Evolutionary conservation across 2,113 vertebrate genomes (phyloP).

Genomic region (Albula glossodonta): DNA sequence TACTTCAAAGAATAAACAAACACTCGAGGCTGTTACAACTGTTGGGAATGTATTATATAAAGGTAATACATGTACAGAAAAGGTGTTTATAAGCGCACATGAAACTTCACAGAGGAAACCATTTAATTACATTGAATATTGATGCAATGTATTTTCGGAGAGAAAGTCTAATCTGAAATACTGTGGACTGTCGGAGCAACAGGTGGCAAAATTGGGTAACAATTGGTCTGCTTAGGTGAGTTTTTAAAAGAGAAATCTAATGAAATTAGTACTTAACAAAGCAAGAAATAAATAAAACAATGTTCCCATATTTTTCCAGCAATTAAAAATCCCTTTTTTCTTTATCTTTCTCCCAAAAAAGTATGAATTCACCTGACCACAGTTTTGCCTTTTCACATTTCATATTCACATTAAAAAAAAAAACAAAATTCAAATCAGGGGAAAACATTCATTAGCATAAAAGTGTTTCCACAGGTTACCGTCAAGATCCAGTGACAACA

Average conservation of each 20-base stretch:
- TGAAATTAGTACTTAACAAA: neutral
- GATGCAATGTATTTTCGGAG: conserved; percentile 12
- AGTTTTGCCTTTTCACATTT: conserved; percentile 20
- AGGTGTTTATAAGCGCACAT: conserved; percentile 8
- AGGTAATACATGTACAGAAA: neutral
- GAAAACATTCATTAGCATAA: neutral
- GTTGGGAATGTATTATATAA: neutral
- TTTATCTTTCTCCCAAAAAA: neutral
- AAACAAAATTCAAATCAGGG: neutral
- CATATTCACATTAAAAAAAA: conserved; percentile 27
- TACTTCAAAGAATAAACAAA: neutral
- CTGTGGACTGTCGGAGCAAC: neutral
- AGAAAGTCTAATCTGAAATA: conserved; percentile 4
- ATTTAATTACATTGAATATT: neutral
- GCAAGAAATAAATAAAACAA: conserved; percentile 10
- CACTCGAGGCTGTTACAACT: neutral
- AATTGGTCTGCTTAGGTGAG: neutral
- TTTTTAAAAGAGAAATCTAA: neutral
- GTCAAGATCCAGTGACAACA: neutral
- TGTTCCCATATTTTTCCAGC: conserved; percentile 9
- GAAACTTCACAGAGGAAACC: neutral
- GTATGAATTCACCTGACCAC: neutral
- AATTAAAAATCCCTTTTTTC: neutral
- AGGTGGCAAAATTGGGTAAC: neutral
- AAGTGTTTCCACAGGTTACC: neutral